These are phyloP conservation scores for Nicator chloris DNA, from an alignment of 2,113 vertebrate species.

Conservation along the genomic window DNA sequence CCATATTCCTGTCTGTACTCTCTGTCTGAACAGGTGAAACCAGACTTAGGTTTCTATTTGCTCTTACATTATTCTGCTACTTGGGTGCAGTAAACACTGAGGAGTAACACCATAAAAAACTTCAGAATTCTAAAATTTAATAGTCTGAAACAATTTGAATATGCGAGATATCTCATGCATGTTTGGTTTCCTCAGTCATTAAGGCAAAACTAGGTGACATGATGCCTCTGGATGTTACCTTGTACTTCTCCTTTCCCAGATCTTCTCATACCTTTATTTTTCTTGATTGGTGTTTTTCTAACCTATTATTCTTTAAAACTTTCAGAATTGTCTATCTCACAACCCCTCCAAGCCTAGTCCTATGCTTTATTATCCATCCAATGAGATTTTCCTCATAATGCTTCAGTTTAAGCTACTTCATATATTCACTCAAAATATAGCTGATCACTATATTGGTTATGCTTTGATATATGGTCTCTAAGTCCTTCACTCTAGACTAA, in stretches of 20 bases:
- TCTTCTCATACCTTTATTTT: background rate
- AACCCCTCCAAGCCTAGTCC: background rate
- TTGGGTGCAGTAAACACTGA: background rate
- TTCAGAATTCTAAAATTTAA: background rate
- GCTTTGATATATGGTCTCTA: background rate
- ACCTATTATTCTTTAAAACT: background rate
- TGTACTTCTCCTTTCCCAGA: background rate
- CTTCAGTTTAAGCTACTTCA: background rate
- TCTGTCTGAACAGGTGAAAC: background rate
- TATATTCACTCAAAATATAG: background rate
- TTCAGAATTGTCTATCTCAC: background rate
- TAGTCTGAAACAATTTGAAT: background rate
- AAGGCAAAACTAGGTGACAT: background rate
- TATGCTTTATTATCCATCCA: background rate
- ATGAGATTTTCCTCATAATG: background rate
- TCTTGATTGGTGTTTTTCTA: background rate
- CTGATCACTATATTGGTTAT: background rate
- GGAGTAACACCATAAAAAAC: background rate
- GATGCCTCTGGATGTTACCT: background rate
- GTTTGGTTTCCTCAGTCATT: background rate
- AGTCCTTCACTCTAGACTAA: background rate
- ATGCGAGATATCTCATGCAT: background rate
- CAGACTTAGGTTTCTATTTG: background rate
- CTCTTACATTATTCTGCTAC: background rate
- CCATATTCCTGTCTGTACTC: background rate